Evolutionary conservation across 2,113 vertebrate genomes (phyloP).

Genomic region (Antechinus flavipes): DNA sequence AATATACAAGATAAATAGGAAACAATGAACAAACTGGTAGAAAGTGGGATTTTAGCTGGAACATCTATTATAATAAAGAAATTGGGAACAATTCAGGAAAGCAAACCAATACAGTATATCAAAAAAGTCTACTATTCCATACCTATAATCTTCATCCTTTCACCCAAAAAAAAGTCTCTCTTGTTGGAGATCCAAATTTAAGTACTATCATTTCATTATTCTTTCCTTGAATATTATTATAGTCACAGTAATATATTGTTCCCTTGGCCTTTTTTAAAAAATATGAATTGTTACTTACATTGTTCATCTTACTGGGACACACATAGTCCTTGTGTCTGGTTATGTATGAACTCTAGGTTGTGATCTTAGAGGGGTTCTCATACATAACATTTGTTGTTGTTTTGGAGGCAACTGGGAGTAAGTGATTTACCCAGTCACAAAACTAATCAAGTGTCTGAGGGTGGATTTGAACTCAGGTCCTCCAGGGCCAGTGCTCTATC

Average conservation of each 20-base stretch:
- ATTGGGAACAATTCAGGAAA: not conserved
- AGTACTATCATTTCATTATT: not conserved
- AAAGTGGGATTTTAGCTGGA: not conserved
- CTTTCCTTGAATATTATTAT: not conserved
- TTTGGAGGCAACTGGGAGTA: no score
- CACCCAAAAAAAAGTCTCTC: no score
- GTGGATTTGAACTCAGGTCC: no score
- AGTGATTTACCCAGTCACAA: no score
- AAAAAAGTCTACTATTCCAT: not conserved
- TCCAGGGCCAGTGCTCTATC: no score
- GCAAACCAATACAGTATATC: not conserved
- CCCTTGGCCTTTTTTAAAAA: not conserved
- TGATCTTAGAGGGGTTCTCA: not conserved
- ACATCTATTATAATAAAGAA: not conserved
- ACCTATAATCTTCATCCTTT: not conserved
- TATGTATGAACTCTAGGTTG: not conserved
- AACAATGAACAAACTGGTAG: not conserved
- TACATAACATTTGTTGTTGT: no score
- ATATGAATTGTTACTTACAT: not conserved
- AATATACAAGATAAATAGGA: no score
- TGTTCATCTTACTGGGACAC: not conserved
- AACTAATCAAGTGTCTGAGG: no score
- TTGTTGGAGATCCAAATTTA: not conserved
- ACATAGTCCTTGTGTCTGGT: not conserved
- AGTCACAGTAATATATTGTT: not conserved